A percentile compares a stretch with the other conserved stretches of the same genome.
Conservation (phyloP, 2,797 vertebrate genomes). For the Danio jaintianensis region DNA sequence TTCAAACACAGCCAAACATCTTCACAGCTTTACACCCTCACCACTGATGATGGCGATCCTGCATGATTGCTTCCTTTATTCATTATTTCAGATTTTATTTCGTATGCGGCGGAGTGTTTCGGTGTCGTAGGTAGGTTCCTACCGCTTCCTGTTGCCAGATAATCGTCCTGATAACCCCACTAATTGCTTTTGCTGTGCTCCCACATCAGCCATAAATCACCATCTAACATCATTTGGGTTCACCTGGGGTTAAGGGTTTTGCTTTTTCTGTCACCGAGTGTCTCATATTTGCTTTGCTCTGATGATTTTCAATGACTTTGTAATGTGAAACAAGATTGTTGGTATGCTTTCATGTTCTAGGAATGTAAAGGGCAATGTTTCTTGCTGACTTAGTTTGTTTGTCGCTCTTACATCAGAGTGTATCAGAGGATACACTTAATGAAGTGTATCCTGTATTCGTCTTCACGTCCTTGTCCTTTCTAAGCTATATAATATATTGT, state of each 20-base stretch:
- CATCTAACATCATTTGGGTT: conserved; percentile 43
- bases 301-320: not conserved
- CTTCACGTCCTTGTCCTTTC: conserved; percentile 24
- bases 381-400: not conserved
- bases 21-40: conserved; percentile 38
- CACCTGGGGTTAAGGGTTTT: conserved; percentile 37
- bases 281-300: conserved; percentile 33
- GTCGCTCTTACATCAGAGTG: conserved; percentile 13
- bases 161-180: conserved; percentile 42
- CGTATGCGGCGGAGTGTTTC: conserved; percentile 89
- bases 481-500: conserved; percentile 7
- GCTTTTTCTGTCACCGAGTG: conserved; percentile 23
- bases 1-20: conserved; percentile 9
- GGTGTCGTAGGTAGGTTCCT: conserved; percentile 89
- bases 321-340: not conserved
- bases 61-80: conserved; percentile 72
- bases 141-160: conserved; percentile 33
- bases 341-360: not conserved
- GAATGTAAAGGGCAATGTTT: conserved; percentile 14
- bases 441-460: not conserved
- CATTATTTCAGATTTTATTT: conserved; percentile 88
- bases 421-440: no score
- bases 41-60: conserved; percentile 61
- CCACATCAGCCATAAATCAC: conserved; percentile 47
- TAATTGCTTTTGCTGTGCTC: conserved; percentile 57